Evolutionary conservation across 2,888 invertebrate species (phyloP).

Genomic region (Carcina quercana): DNA sequence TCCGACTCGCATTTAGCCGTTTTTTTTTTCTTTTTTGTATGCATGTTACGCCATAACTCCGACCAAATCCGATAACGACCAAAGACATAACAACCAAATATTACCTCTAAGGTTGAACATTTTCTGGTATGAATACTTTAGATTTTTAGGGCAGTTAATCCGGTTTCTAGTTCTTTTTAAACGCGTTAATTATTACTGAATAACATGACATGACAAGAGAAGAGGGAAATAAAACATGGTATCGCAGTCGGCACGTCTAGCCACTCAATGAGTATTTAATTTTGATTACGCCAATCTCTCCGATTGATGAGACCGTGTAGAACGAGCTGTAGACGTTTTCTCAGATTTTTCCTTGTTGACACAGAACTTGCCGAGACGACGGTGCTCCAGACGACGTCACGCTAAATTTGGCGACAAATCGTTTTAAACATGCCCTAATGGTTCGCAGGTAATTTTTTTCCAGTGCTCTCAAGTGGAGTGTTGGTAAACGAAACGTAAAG

Average conservation of each 20-base stretch:
- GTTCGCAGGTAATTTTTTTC: slow-evolving; percentile 33
- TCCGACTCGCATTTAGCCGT: no score
- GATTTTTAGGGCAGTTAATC: no score
- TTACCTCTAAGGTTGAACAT: no score
- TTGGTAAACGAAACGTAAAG: neutral
- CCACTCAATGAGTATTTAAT: neutral
- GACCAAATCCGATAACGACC: no score
- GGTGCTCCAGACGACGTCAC: neutral
- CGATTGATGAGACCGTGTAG: neutral
- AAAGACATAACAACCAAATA: no score
- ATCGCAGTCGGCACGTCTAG: neutral
- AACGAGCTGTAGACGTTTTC: neutral
- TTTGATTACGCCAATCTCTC: neutral
- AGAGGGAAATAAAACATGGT: neutral
- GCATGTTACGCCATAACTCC: no score
- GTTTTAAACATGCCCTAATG: slow-evolving; percentile 12
- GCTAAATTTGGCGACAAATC: slow-evolving; percentile 8
- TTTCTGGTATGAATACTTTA: no score
- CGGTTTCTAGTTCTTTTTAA: no score
- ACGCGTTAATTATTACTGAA: no score
- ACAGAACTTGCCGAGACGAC: slow-evolving; percentile 2
- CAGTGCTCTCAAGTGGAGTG: slow-evolving; percentile 21
- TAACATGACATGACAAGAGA: no score
- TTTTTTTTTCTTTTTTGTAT: no score
- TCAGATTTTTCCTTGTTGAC: neutral